Percentiles rank a stretch among this genome's conserved stretches.
Evolutionary conservation across 2,113 vertebrate species (phyloP).

Genomic region (Cochlearius cochlearius): DNA sequence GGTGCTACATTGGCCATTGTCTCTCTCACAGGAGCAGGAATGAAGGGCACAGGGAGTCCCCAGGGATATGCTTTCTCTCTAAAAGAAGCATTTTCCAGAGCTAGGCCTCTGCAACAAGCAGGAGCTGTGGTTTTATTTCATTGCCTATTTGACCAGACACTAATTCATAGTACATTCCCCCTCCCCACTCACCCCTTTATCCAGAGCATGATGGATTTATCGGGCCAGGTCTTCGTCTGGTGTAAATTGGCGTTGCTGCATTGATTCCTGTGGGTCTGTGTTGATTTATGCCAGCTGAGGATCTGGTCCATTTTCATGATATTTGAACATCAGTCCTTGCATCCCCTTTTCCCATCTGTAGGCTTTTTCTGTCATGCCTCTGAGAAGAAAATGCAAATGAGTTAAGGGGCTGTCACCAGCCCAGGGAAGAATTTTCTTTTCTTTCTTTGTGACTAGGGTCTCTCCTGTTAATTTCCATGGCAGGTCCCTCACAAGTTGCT

Average conservation of each 20-base stretch:
- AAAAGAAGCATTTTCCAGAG: not conserved
- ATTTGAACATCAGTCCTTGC: not conserved
- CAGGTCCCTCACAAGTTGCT: constrained; percentile 23
- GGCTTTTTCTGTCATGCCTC: not conserved
- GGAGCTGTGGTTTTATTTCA: not conserved
- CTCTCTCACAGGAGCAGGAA: not conserved
- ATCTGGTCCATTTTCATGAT: constrained; percentile 11
- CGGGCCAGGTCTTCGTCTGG: not conserved
- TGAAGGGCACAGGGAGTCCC: not conserved
- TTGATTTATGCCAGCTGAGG: not conserved
- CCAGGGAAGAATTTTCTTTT: not conserved
- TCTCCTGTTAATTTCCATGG: constrained; percentile 14
- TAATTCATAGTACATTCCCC: not conserved
- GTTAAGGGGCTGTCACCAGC: constrained; percentile 8
- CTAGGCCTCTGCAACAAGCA: not conserved
- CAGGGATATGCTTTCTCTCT: not conserved
- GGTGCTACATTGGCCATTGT: accelerated
- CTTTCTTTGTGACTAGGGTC: not conserved
- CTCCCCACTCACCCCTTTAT: not conserved
- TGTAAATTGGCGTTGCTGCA: not conserved
- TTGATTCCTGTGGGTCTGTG: not conserved
- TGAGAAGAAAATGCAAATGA: constrained; percentile 38
- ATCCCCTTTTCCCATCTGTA: not conserved
- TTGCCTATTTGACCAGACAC: not conserved
- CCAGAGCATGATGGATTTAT: not conserved